These are phyloP conservation scores for Ophioninae sp. DNA, from an alignment of 2,888 invertebrate species.

Conservation along the genomic window DNA sequence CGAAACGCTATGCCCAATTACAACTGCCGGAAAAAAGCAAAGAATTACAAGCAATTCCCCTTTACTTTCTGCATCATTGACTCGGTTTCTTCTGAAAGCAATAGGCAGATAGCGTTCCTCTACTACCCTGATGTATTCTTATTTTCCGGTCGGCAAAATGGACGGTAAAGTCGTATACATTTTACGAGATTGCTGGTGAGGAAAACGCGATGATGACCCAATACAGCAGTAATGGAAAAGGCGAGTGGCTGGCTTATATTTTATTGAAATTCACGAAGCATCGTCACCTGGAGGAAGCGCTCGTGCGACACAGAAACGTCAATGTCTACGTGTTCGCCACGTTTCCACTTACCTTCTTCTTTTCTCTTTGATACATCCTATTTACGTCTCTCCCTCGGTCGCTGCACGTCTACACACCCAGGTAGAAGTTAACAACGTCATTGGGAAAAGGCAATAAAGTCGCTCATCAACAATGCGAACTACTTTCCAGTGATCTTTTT, in stretches of 20 bases:
- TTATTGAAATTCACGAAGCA: slow-evolving; percentile 28
- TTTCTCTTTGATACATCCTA: neutral
- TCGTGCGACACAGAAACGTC: slow-evolving; percentile 21
- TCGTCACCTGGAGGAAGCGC: slow-evolving; percentile 6
- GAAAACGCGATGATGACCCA: slow-evolving; percentile 25
- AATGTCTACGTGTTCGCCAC: slow-evolving; percentile 20
- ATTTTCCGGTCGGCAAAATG: neutral
- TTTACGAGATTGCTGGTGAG: slow-evolving; percentile 25
- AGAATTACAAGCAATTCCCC: neutral
- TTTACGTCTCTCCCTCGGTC: neutral
- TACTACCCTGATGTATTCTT: neutral
- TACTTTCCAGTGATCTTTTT: slow-evolving; percentile 50
- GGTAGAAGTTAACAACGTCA: slow-evolving; percentile 59
- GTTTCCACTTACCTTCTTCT: slow-evolving; percentile 13
- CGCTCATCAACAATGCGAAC: slow-evolving; percentile 61
- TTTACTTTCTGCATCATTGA: neutral
- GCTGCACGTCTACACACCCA: neutral
- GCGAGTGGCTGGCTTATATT: slow-evolving; percentile 57
- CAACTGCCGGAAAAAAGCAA: neutral
- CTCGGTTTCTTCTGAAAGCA: neutral
- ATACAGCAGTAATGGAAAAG: slow-evolving; percentile 26
- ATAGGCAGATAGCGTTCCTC: neutral
- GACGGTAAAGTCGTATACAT: slow-evolving; percentile 17
- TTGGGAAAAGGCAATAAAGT: slow-evolving; percentile 62
- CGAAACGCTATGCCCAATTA: too few species aligned